A percentile compares a stretch with the other conserved stretches of the same genome.
phyloP scores from a whole-genome alignment of 2,888 invertebrate genomes.

The Heteromyza rotundicornis region DNA sequence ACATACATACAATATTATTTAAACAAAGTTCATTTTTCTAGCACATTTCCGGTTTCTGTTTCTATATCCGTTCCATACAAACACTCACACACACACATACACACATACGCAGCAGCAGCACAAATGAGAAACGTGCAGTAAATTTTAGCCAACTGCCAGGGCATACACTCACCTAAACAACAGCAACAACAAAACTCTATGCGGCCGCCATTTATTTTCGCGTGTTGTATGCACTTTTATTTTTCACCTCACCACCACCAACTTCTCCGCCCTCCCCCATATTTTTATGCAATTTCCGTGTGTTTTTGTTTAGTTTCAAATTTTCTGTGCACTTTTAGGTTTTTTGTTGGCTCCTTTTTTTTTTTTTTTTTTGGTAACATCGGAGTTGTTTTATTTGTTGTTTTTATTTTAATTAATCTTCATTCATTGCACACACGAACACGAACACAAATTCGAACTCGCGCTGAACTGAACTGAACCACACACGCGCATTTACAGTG shows the following conservation, averaged over 20 bases:
- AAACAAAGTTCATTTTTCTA: slow-evolving; percentile 24
- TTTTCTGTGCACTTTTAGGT: neutral
- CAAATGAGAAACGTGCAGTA: neutral
- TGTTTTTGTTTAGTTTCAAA: neutral
- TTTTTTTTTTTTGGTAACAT: no score
- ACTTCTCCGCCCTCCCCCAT: neutral
- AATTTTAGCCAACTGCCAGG: neutral
- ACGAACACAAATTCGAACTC: no score
- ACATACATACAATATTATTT: neutral
- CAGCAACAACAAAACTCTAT: neutral
- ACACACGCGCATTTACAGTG: neutral
- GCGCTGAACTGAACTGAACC: neutral
- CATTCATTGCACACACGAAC: no score
- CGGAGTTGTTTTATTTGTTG: no score
- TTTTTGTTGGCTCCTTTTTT: no score
- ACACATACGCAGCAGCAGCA: slow-evolving; percentile 14
- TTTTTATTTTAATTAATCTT: slow-evolving; percentile 1
- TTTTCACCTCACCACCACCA: no score
- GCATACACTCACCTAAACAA: neutral
- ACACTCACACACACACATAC: slow-evolving; percentile 1
- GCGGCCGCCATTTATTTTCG: slow-evolving; percentile 2
- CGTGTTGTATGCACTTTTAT: neutral
- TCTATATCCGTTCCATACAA: slow-evolving; percentile 30
- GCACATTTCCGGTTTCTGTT: slow-evolving; percentile 35
- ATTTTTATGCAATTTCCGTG: neutral